Base-by-base conservation (phyloP, 2,113 vertebrate species). In the Notarius quadriscutis region DNA sequence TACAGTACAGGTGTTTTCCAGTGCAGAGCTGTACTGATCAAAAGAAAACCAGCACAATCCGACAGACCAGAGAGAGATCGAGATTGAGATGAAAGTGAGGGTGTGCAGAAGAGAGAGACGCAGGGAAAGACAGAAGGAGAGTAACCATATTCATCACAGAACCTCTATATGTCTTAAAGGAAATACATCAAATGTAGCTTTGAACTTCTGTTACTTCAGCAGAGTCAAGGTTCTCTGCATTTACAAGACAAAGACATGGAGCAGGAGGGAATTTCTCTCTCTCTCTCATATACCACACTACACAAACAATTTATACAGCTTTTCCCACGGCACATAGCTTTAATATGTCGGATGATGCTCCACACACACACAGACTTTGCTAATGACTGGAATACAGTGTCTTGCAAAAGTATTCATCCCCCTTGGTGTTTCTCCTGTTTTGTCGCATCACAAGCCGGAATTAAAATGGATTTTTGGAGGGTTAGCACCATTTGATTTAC, bases 121-220 rank as follows among this genome's bases (percentile, higher is more conserved):
- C 10, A 60, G 17, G 53, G 34, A 87, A 53, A 60, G 67, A 51
- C 27, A 50, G 55, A 62, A 30, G 7, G 53, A 72, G 57, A 75
- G 62, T 51, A 51, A 20, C 62, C 81, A 63, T 62, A 84, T 75
- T 80, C 79, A 81, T 60, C 18, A 60, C 41, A 34, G 22, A 87
- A 15, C 20, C 62, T 67, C 51, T 71, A 25, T 77, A 69, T 78
- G 34, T 75, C 84, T 74, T 85, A 50, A 75, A 60, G 51, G 60
- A 84, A 86, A 86, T 84, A 79, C 53, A 89, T 89, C 88, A 86
- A 89, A 84, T 80, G 53, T 63, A 84, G 81, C 88, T 89, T 87
- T 89, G 88, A 89, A 89, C 85, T 87, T 30, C 48, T 63, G 72
- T 87, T 87, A 84, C 86, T 87, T 89, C 71, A 86, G 34, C 83